phyloP scores from a whole-genome alignment of 2,888 invertebrate genomes.

The Spodoptera littoralis region DNA sequence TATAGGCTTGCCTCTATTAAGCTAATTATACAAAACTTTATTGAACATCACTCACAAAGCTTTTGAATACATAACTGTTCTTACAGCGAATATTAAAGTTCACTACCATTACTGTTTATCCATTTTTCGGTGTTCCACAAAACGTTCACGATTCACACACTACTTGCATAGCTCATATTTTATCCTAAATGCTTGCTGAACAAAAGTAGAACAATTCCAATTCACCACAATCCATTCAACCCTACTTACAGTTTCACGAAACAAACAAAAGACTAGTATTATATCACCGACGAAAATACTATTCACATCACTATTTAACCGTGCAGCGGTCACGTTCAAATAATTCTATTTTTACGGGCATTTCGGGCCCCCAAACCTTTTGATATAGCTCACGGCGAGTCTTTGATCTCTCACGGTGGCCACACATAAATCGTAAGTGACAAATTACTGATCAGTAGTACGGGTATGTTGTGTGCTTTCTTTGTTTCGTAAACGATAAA shows the following conservation, averaged over 20 bases:
- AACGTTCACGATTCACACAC: no score
- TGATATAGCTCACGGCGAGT: conserved; percentile 64
- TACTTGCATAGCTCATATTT: no score
- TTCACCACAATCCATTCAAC: neutral
- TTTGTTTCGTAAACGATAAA: conserved; percentile 51
- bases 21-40: no score
- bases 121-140: no score
- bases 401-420: conserved; percentile 83
- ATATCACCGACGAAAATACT: conserved; percentile 6
- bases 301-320: conserved; percentile 19
- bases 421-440: conserved; percentile 75
- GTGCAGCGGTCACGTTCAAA: conserved; percentile 59
- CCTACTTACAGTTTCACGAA: neutral
- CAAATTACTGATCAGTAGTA: conserved; percentile 72
- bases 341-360: conserved; percentile 68
- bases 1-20: no score
- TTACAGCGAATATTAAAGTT: no score
- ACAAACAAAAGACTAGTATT: conserved; percentile 16
- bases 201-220: neutral
- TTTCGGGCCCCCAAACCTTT: conserved; percentile 63
- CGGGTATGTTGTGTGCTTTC: conserved; percentile 42
- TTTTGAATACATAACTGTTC: no score
- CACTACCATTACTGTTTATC: no score
- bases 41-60: no score
- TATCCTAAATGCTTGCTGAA: no score